phyloP scores from a whole-genome alignment of 2,888 invertebrate genomes.

The Gandaritis pyraliata region DNA sequence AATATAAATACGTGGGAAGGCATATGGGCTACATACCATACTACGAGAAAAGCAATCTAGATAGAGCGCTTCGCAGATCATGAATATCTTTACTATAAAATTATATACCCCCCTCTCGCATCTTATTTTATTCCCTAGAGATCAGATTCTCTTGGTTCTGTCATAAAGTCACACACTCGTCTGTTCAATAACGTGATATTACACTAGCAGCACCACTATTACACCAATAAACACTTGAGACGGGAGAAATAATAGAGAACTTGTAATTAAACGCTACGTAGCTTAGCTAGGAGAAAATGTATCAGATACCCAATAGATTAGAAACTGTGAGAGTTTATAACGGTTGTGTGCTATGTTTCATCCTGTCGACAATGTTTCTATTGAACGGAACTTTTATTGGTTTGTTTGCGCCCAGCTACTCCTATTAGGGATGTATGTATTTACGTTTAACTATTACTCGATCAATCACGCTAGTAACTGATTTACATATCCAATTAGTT shows the following conservation, averaged over 20 bases:
- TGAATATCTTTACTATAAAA: neutral
- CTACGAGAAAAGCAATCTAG: conserved; percentile 4
- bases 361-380: conserved; percentile 11
- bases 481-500: too few relatives aligned
- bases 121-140: conserved; percentile 1
- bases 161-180: conserved; percentile 43
- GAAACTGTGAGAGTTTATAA: conserved; percentile 35
- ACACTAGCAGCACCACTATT: conserved; percentile 32
- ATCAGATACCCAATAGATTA: conserved; percentile 36
- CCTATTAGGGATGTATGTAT: too few relatives aligned
- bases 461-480: too few relatives aligned
- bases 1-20: conserved; percentile 71
- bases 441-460: too few relatives aligned
- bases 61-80: neutral
- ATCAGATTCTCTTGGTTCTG: neutral
- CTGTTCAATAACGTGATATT: conserved; percentile 45
- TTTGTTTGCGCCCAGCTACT: neutral
- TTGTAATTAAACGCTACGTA: conserved; percentile 38
- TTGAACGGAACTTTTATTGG: neutral
- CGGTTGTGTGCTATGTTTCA: conserved; percentile 17
- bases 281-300: conserved; percentile 35
- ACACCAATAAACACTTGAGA: conserved; percentile 36
- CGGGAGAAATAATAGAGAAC: conserved; percentile 30
- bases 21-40: conserved; percentile 43
- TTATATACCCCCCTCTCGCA: neutral